Evolutionary conservation across 2,888 invertebrate genomes (phyloP).

Genomic region (Acanthococcus lagerstroemiae): DNA sequence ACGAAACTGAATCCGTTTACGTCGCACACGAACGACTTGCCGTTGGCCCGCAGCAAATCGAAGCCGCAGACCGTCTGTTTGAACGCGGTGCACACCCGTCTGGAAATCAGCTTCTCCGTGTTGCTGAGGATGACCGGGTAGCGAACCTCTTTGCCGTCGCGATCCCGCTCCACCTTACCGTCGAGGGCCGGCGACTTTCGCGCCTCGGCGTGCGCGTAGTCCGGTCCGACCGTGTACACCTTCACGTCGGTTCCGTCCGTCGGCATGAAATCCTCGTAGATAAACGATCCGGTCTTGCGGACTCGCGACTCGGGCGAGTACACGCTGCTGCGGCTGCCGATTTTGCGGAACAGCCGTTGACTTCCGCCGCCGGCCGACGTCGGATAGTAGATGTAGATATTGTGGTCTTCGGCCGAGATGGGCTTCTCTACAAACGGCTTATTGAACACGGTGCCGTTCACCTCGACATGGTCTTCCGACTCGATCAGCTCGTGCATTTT

Average conservation of each 20-base stretch:
- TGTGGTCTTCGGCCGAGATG: conserved; percentile 98
- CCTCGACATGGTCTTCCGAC: conserved; percentile 94
- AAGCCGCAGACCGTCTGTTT: conserved; percentile 99
- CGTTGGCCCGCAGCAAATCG: conserved; percentile 93
- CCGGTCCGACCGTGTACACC: conserved; percentile 95
- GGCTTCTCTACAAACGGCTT: conserved; percentile 99
- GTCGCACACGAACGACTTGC: conserved; percentile 98
- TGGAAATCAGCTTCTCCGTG: conserved; percentile 92
- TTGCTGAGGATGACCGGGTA: conserved; percentile 97
- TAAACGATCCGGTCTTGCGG: conserved; percentile 92
- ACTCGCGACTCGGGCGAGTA: conserved; percentile 95
- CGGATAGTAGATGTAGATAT: conserved; percentile 99
- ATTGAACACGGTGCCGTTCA: conserved; percentile 87
- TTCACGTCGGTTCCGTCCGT: conserved; percentile 85
- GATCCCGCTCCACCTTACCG: conserved; percentile 95
- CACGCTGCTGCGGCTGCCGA: conserved; percentile 95
- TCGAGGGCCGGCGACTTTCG: conserved; percentile 96
- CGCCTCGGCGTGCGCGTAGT: conserved; percentile 99
- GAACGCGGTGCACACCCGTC: conserved; percentile 92
- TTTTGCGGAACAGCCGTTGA: conserved; percentile 96
- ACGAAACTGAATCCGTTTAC: conserved; percentile 99
- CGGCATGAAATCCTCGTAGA: conserved; percentile 99
- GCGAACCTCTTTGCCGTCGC: conserved; percentile 94
- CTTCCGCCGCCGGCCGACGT: conserved; percentile 96
- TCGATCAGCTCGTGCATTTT: conserved; percentile 84